Evolutionary conservation across 92 coral and sea anemone genomes (phyloP).

Genomic region (Siderastrea radians): DNA sequence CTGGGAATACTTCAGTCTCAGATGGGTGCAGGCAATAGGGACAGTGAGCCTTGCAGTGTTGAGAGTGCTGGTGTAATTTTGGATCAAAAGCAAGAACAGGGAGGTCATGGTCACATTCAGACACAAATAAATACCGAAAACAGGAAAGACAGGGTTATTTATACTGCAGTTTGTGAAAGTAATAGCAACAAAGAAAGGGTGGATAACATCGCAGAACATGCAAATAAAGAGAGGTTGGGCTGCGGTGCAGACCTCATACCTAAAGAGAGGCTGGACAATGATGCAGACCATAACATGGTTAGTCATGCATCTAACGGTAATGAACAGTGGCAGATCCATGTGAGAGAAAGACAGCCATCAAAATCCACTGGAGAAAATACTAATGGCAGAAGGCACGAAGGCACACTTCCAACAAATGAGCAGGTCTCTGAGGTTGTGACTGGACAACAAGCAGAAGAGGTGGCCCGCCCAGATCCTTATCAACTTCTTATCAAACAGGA

Average conservation of each 20-base stretch:
- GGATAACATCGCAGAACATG: not conserved
- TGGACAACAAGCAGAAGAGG: not conserved
- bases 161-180: not conserved
- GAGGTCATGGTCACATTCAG: not conserved
- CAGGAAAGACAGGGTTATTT: not conserved
- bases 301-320: not conserved
- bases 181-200: not conserved
- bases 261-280: not conserved
- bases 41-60: not conserved
- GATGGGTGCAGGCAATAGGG: not conserved
- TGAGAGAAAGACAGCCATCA: not conserved
- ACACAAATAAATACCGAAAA: not conserved
- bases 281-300: not conserved
- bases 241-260: too few species aligned
- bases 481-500: slow-evolving; percentile 75
- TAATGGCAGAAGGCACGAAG: not conserved
- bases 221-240: not conserved
- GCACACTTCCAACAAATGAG: not conserved
- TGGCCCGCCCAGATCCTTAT: slow-evolving; percentile 65
- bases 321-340: not conserved
- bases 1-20: not conserved
- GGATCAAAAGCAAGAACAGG: not conserved
- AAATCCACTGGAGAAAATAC: not conserved
- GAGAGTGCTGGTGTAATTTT: not conserved
- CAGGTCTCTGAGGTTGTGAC: not conserved